phyloP scores from a whole-genome alignment of 2,113 vertebrate genomes.

The Alaudala cheleensis region DNA sequence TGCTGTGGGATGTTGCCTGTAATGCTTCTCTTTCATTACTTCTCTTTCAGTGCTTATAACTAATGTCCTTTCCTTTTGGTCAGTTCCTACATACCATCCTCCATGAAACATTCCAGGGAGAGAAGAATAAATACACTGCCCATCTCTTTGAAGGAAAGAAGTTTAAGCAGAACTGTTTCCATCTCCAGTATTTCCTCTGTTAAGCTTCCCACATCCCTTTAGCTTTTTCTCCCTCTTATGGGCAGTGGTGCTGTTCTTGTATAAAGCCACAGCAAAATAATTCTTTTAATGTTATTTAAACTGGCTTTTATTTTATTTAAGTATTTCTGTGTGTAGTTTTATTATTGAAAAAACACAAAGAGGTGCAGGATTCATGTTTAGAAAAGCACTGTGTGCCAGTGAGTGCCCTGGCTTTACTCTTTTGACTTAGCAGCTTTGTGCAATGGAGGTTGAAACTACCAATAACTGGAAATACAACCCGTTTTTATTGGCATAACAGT shows the following conservation, averaged over 20 bases:
- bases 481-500: conserved; percentile 72
- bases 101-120: background rate
- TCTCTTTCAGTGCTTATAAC: background rate
- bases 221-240: background rate
- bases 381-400: background rate
- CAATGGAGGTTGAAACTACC: conserved; percentile 34
- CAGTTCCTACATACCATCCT: background rate
- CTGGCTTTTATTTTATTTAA: background rate
- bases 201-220: background rate
- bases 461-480: conserved; percentile 48
- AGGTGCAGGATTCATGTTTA: background rate
- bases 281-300: background rate
- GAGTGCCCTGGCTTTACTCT: background rate
- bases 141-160: background rate
- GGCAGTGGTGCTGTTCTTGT: background rate
- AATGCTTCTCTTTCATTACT: background rate
- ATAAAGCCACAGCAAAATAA: background rate
- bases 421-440: conserved; percentile 22
- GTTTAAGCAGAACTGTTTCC: background rate
- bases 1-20: background rate
- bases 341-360: background rate
- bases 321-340: background rate
- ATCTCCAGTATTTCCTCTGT: background rate
- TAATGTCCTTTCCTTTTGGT: background rate
- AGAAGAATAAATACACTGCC: background rate